phyloP scores from a whole-genome alignment of 1,140 invertebrate species.

The Apis cerana region DNA sequence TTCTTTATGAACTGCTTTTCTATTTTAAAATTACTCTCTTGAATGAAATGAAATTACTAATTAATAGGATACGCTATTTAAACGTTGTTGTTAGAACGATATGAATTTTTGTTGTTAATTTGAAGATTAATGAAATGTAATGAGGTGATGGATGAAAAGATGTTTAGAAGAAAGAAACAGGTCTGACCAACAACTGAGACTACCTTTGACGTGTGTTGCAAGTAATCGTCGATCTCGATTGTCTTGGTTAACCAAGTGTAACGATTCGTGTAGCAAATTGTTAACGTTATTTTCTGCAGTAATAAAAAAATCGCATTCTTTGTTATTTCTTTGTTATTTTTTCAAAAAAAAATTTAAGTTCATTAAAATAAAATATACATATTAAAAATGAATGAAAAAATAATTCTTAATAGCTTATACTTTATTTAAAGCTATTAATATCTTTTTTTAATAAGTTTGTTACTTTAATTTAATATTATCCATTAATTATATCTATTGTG shows the following conservation, averaged over 20 bases:
- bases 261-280: slow-evolving; percentile 30
- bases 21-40: neutral
- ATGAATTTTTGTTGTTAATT: neutral
- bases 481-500: no score
- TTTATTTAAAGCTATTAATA: neutral
- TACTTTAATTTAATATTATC: neutral
- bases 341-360: neutral
- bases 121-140: neutral
- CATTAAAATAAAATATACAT: neutral
- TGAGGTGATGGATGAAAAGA: neutral
- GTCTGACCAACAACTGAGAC: neutral
- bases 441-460: neutral
- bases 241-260: slow-evolving; percentile 65
- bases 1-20: slow-evolving; percentile 6
- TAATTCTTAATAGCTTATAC: neutral
- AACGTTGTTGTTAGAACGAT: no score
- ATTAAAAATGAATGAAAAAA: neutral
- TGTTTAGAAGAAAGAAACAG: slow-evolving; percentile 14
- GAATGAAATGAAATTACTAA: neutral
- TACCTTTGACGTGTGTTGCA: slow-evolving; percentile 37
- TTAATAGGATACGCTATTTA: neutral
- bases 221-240: slow-evolving; percentile 64
- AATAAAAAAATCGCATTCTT: neutral
- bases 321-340: neutral
- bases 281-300: neutral